Percentiles rank a stretch among this genome's conserved stretches.
Conservation (phyloP, 2,113 vertebrate species). For the Rafetus swinhoei region DNA sequence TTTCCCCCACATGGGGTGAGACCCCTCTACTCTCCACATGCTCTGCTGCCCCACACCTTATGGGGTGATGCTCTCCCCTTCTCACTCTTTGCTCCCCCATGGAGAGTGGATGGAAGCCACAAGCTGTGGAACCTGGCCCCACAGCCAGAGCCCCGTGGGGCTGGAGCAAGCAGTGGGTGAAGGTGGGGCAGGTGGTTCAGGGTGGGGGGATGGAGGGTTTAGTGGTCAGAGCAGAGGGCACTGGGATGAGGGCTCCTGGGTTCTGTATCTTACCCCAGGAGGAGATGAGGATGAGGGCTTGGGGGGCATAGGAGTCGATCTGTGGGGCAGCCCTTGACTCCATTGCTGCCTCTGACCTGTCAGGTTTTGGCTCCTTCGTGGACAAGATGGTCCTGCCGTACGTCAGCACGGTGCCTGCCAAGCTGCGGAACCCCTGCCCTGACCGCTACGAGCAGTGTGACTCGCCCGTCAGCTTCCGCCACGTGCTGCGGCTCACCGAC, state of each 20-base stretch:
- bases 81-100: not conserved
- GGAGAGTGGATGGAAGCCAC: not conserved
- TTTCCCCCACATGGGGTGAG: not conserved
- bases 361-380: conserved; percentile 88
- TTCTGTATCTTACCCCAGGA: not conserved
- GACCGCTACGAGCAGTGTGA: conserved; percentile 73
- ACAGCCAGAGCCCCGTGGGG: not conserved
- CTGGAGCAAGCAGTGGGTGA: not conserved
- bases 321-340: not conserved
- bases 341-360: not conserved
- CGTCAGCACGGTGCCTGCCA: conserved; percentile 75
- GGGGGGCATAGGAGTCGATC: not conserved
- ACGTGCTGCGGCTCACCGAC: conserved; percentile 76
- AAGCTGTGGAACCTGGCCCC: not conserved
- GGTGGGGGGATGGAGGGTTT: not conserved
- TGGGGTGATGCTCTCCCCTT: not conserved
- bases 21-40: not conserved
- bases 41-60: not conserved
- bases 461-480: conserved; percentile 80
- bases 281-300: not conserved
- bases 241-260: not conserved
- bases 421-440: conserved; percentile 77
- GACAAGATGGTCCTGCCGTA: conserved; percentile 85
- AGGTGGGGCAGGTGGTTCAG: not conserved
- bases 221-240: not conserved